Evolutionary conservation across 1,140 invertebrate species (phyloP).

Genomic region (Linepithema humile): DNA sequence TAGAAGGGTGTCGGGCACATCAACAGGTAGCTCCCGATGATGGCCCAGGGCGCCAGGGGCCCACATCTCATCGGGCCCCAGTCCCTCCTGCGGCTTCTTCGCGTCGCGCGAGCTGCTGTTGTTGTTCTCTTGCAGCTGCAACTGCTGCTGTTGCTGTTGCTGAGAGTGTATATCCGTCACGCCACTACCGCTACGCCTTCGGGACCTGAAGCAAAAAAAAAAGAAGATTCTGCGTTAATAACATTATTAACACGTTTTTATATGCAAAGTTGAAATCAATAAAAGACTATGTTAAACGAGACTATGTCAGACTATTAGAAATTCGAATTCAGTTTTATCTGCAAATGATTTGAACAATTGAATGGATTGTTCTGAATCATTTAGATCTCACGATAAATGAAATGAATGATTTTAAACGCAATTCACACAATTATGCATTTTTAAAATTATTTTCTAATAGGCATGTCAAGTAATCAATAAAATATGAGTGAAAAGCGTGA

Average conservation of each 20-base stretch:
- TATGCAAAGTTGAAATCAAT: no score
- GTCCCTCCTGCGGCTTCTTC: conserved; percentile 78
- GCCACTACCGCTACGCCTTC: conserved; percentile 80
- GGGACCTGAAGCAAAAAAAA: conserved; percentile 74
- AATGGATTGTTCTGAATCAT: no score
- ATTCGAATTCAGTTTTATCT: no score
- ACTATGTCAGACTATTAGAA: no score
- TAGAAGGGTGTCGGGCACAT: conserved; percentile 98
- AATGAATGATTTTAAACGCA: background rate
- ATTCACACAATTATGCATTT: background rate
- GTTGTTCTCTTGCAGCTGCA: conserved; percentile 80
- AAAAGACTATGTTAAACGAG: no score
- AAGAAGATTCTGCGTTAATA: background rate
- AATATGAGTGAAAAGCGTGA: background rate
- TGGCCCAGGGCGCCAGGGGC: conserved; percentile 87
- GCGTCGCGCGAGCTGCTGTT: conserved; percentile 78
- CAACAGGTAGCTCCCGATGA: conserved; percentile 98
- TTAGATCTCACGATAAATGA: background rate
- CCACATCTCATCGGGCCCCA: conserved; percentile 84
- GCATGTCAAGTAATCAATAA: background rate
- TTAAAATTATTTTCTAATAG: background rate
- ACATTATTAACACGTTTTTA: background rate
- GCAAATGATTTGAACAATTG: no score
- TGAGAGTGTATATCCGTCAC: conserved; percentile 82
- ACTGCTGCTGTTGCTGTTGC: conserved; percentile 79